phyloP scores from a whole-genome alignment of 2,888 invertebrate species.

The Cryptocheilus praepositus region DNA sequence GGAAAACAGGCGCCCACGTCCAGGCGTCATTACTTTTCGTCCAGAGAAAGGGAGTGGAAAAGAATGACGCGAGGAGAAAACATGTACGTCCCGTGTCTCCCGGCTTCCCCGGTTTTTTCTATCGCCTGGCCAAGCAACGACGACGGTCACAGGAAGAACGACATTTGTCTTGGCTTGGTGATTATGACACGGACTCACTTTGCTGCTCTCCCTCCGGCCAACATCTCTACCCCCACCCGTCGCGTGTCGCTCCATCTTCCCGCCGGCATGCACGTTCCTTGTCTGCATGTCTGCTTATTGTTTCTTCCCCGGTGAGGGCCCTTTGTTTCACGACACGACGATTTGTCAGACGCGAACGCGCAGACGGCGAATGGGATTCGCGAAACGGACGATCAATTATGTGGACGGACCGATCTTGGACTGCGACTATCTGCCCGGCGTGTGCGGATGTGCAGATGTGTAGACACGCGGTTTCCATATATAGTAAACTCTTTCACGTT shows the following conservation, averaged over 20 bases:
- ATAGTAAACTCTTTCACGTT: too few relatives aligned
- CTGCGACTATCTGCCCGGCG: too few relatives aligned
- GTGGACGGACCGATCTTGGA: too few relatives aligned
- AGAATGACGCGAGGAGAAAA: background rate
- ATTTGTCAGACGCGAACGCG: slow-evolving; percentile 31
- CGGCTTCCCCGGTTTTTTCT: background rate
- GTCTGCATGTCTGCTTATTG: slow-evolving; percentile 27
- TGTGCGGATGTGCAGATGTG: too few relatives aligned
- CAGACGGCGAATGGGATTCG: slow-evolving; percentile 23
- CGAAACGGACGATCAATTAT: slow-evolving; percentile 2
- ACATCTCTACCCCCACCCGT: too few relatives aligned
- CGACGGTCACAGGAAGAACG: slow-evolving; percentile 34
- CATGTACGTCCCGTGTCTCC: background rate
- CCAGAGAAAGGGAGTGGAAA: slow-evolving; percentile 3
- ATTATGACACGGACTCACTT: slow-evolving; percentile 38
- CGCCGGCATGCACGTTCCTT: background rate
- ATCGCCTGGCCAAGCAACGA: background rate
- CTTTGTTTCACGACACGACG: slow-evolving; percentile 23
- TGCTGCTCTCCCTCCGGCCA: background rate
- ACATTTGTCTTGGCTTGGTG: slow-evolving; percentile 49
- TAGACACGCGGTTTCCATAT: too few relatives aligned
- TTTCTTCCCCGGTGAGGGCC: slow-evolving; percentile 20
- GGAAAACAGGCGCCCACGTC: slow-evolving; percentile 42
- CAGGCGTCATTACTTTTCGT: slow-evolving; percentile 37
- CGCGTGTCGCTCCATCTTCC: slow-evolving; percentile 10